Evolutionary conservation across 2,888 invertebrate species (phyloP).

Genomic region (Dromius quadrimaculatus): DNA sequence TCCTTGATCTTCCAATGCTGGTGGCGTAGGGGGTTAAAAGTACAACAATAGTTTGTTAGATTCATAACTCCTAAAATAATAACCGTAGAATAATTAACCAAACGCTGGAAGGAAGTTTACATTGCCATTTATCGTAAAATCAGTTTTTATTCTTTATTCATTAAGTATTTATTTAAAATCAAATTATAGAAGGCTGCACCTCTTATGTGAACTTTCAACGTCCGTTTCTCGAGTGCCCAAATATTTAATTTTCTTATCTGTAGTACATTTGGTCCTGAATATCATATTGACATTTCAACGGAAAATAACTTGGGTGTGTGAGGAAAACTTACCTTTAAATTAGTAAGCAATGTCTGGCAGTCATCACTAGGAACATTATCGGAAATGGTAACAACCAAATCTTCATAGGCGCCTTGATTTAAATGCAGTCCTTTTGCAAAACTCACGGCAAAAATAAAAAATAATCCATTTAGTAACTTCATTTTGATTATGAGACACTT

Average conservation of each 20-base stretch:
- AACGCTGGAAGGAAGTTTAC: too few species aligned
- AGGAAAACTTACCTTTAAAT: constrained; percentile 67
- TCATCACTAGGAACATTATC: constrained; percentile 66
- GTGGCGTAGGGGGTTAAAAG: too few species aligned
- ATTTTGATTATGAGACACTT: not conserved
- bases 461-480: constrained; percentile 36
- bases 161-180: too few species aligned
- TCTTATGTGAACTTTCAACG: not conserved
- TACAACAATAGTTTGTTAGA: too few species aligned
- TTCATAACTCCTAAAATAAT: too few species aligned
- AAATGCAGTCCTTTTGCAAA: not conserved
- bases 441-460: constrained; percentile 43
- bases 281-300: not conserved
- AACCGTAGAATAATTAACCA: too few species aligned
- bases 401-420: constrained; percentile 66
- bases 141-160: too few species aligned
- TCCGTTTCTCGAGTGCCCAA: not conserved
- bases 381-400: constrained; percentile 65
- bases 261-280: not conserved
- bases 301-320: not conserved
- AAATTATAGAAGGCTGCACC: too few species aligned
- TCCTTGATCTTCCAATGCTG: too few species aligned
- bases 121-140: too few species aligned
- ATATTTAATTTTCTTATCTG: not conserved
- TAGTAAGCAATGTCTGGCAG: constrained; percentile 66